Evolutionary conservation across 2,797 vertebrate species (phyloP), one percentile per base, ranked within the genome.

Genomic region (Pyrrhura leucotis): DNA sequence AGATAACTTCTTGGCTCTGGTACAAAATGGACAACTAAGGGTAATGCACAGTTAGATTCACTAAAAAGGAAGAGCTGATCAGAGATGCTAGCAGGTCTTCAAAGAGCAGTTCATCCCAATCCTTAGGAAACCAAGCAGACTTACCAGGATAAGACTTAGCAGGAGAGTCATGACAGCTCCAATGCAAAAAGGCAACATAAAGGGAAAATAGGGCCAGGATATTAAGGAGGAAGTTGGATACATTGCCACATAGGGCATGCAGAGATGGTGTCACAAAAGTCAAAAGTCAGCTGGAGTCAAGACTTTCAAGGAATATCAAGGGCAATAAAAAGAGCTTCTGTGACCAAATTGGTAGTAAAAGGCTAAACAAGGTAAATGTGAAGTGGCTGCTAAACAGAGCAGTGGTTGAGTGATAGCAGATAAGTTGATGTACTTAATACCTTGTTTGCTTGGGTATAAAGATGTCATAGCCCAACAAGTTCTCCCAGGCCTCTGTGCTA

Each of bases 241-340:
- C 1, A 0, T 22, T 74, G 12, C 5, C 40, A 25, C 14, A 23
- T 25, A 53, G 23, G 17, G 20, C 20, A 26, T 1, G 1, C 17
- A 45, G 37, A 82, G 58, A 28, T 18, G 22, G 11, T 76, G 18
- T 61, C 76, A 54, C 28, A 66, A 50, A 54, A 54, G 18, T n/a
- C 35, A 61, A 75, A 85, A 12, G 14, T 21, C 63, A 71, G 19
- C 4, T 71, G 17, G 17, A 66, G 25, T 76, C 37, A 40, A 74
- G 37, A 81, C 18, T 67, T 50, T 28, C 35, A 61, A 50, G 19
- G 10, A 66, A 39, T 23, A 9, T n/a, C 21, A 35, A 51, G 18
- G 37, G n/a, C 35, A 62, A 63, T 15, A 54, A 39, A 25, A 61
- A 28, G 40, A 77, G 16, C 13, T 82, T 35, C 9, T 56, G 12